These are phyloP conservation scores for Athalia rosae DNA, from an alignment of 2,888 invertebrate genomes.

Conservation along the genomic window DNA sequence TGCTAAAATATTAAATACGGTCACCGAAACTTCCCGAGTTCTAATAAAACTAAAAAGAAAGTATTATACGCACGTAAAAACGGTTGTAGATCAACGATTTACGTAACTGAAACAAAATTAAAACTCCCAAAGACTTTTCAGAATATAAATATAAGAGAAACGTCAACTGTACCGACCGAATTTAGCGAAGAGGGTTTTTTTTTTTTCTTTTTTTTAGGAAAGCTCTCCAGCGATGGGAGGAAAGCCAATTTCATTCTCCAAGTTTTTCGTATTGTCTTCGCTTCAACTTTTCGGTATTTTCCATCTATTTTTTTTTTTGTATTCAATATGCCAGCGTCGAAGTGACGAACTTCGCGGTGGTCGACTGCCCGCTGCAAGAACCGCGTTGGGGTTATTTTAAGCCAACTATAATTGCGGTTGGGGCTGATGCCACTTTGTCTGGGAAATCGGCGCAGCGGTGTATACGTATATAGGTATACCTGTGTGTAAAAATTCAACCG, in stretches of 20 bases:
- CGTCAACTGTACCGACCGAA: no score
- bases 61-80: neutral
- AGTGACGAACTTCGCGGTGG: slow-evolving; percentile 30
- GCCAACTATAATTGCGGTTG: slow-evolving; percentile 36
- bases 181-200: no score
- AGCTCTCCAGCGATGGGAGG: no score
- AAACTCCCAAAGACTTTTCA: no score
- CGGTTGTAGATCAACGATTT: neutral
- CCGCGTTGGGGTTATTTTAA: slow-evolving; percentile 26
- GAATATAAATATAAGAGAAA: no score
- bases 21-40: slow-evolving; percentile 17
- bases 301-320: no score
- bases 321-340: slow-evolving; percentile 8
- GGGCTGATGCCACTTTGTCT: slow-evolving; percentile 34
- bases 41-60: neutral
- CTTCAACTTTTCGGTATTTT: no score
- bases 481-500: neutral
- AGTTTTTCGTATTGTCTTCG: no score
- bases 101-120: no score
- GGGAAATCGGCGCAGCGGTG: slow-evolving; percentile 17
- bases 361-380: slow-evolving; percentile 34
- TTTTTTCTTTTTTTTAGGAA: no score
- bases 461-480: neutral
- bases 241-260: no score
- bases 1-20: slow-evolving; percentile 38